Conservation (phyloP, 2,797 vertebrate genomes). For the Crypturellus tataupa region DNA sequence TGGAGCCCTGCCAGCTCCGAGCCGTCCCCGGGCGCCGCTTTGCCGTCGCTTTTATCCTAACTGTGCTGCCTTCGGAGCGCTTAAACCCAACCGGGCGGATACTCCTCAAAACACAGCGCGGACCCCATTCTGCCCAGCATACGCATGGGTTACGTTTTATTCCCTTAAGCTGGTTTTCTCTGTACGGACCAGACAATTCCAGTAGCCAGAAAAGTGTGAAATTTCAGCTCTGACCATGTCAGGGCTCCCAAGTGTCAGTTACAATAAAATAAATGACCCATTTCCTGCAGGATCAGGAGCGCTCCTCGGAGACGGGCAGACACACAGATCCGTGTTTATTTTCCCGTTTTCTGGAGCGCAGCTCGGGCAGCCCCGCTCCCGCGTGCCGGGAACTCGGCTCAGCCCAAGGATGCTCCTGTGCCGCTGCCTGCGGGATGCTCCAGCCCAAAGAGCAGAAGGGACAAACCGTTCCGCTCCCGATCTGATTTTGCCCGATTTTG, state of each 20-base stretch:
- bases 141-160: neutral
- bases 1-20: conserved; percentile 2
- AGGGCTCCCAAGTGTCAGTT: conserved; percentile 19
- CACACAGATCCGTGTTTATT: neutral
- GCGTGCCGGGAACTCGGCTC: neutral
- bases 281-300: neutral
- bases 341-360: neutral
- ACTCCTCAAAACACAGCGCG: fast-evolving
- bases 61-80: fast-evolving
- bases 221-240: conserved; percentile 31
- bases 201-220: conserved; percentile 23
- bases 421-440: neutral
- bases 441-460: no score
- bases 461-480: neutral
- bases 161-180: neutral
- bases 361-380: neutral
- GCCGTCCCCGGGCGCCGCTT: neutral
- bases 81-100: neutral
- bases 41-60: neutral
- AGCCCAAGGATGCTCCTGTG: neutral
- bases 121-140: neutral
- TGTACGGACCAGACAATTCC: neutral
- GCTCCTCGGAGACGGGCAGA: neutral
- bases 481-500: neutral
- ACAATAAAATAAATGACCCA: conserved; percentile 47